Base-by-base conservation (phyloP, 64 coral and sea anemone species). In the Acropora yongei region DNA sequence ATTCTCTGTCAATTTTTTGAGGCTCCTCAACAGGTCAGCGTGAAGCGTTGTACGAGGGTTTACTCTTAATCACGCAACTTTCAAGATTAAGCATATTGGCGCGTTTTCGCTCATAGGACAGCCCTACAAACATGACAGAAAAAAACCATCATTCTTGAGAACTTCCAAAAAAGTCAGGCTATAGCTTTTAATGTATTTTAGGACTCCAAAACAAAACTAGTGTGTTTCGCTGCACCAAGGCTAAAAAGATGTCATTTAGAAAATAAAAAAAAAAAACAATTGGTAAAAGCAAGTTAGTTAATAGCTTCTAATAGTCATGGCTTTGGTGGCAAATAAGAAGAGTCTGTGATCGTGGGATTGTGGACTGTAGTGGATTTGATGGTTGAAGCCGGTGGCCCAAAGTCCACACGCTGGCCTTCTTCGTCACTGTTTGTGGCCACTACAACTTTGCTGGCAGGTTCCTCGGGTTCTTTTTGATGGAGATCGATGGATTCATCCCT, bases 271-370 rank as follows among this genome's bases (percentile, higher is more conserved):
- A 66, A n/a, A n/a, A n/a, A 13, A n/a, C n/a, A n/a, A n/a, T 66
- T 51, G 47, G 44, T 18, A 51, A 80, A 51, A 57, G 78, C 4
- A 49, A 80, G 53, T 80, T 51, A 80, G 44, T 48, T 9, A 51
- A 46, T 48, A 48, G 30, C 53, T 39, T 66, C 19, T 47, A 69
- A 73, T 68, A 46, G 43, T 53, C 2, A 13, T 20, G 30, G 67
- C 42, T 87, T 87, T 69, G 41, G 30, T 45, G 2, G 58, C 53
- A 69, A 5, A 18, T 43, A 30, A 66, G 20, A 67, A 86, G 53
- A 41, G 72, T 88, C 85, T 87, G 84, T 87, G 58, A 87, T 71
- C 47, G 41, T 71, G 19, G 41, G 73, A 46, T 87, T 3, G 46
- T 57, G 71, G 42, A 67, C 78, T 51, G 47, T 53, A 51, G 55